Evolutionary conservation across 1,140 invertebrate genomes (phyloP), one percentile per base, ranked within the genome.

Genomic region (Panagrolaimus sp.): DNA sequence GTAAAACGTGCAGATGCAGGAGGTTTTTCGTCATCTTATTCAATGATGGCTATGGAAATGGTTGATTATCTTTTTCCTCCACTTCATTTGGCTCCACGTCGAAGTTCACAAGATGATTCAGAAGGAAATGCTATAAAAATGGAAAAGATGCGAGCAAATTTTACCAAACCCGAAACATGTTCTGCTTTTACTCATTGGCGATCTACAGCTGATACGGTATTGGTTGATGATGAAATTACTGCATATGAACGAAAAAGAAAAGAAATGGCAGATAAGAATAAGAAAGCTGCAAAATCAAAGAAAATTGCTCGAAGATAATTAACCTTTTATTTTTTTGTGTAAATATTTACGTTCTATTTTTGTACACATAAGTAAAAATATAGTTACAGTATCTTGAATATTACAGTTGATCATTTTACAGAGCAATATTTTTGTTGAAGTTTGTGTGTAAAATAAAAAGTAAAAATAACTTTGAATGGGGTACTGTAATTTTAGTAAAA

Each of bases 1-100:
- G 86, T 99, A 7, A 94, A 94, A n/a, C 44, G 75, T 28, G 82
- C 80, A 1, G 79, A 82, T 55, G 73, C 70, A 15, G 46, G 69
- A 6, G 73, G 73, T 8, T 83, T 70, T 63, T 69, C 70, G 14
- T 70, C 81, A 15, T 72, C 69, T 38, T 82, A 82, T 48, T 43
- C 68, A 3, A 67, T 71, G 0, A 83, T 82, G 79, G 77, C 81
- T 4, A 75, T 80, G 44, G 78, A 55, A 32, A 15, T 68, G 9
- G 80, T 83, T 10, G 81, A 82, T 62, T 83, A 72, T 47, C 66
- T 82, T 32, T 83, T 83, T 63, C 80, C 80, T 17, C 80, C 81
- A 12, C 48, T 83, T 15, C 17, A 55, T 7, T 15, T 21, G 24
- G 12, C 15, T 5, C 65, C n/a, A 15, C 38, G 28, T 66, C 17